Evolutionary conservation across 2,797 vertebrate species (phyloP).

Genomic region (Selene dorsalis): DNA sequence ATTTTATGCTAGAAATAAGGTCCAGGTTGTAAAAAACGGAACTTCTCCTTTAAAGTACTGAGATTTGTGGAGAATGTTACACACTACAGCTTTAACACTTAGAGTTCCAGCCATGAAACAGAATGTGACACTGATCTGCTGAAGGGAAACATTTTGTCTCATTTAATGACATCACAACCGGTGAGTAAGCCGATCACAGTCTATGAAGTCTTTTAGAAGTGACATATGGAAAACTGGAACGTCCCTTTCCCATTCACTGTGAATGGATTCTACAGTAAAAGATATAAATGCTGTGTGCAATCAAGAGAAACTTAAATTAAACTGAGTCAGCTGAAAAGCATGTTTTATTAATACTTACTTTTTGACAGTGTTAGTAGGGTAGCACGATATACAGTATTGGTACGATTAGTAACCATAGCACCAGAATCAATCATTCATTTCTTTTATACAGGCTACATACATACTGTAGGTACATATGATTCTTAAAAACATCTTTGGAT

Average conservation of each 20-base stretch:
- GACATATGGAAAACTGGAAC: neutral
- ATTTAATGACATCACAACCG: conserved; percentile 1
- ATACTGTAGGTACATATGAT: conserved; percentile 71
- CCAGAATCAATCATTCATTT: conserved; percentile 77
- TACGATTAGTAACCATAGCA: conserved; percentile 80
- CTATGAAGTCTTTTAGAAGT: neutral
- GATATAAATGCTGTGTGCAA: neutral
- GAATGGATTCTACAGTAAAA: neutral
- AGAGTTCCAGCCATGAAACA: too few relatives aligned
- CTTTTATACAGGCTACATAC: conserved; percentile 75
- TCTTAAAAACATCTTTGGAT: conserved; percentile 85
- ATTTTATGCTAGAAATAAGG: too few relatives aligned
- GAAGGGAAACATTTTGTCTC: neutral
- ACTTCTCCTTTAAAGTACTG: too few relatives aligned
- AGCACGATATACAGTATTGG: conserved; percentile 72
- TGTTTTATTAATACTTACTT: conserved; percentile 72
- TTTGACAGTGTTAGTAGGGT: conserved; percentile 81
- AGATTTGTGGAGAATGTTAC: too few relatives aligned
- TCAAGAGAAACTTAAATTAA: conserved; percentile 16
- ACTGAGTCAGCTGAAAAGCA: conserved; percentile 50
- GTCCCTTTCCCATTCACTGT: neutral
- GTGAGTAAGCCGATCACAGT: neutral
- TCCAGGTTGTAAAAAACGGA: too few relatives aligned
- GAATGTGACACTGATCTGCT: too few relatives aligned
- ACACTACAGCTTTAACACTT: too few relatives aligned